A percentile compares a stretch with the other conserved stretches of the same genome.
Evolutionary conservation across 2,113 vertebrate species (phyloP).

Genomic region (Brachionichthys hirsutus): DNA sequence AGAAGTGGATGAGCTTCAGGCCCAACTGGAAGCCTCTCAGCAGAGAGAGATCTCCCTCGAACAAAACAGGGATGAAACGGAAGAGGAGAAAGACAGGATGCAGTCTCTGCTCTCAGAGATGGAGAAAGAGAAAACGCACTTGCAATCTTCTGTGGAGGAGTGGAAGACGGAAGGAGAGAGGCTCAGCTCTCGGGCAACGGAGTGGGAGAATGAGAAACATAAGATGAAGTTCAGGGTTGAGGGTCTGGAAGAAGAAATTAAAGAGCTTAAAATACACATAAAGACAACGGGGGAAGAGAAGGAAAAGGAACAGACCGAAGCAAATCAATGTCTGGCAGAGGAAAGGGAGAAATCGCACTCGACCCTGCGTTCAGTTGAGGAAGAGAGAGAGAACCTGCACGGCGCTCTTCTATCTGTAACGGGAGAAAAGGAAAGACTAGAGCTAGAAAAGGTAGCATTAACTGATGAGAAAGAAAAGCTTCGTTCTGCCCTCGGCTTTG

Average conservation of each 20-base stretch:
- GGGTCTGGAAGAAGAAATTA: conserved; percentile 64
- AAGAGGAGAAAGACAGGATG: conserved; percentile 43
- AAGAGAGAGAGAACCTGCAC: conserved; percentile 66
- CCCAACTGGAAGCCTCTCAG: conserved; percentile 68
- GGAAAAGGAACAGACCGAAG: conserved; percentile 11
- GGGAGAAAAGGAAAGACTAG: conserved; percentile 35
- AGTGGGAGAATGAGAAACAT: conserved; percentile 55
- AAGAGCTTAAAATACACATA: conserved; percentile 42
- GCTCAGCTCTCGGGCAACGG: conserved; percentile 33
- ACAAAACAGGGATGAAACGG: conserved; percentile 35
- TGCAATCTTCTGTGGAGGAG: conserved; percentile 42
- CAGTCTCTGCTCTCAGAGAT: conserved; percentile 32
- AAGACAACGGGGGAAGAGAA: conserved; percentile 50
- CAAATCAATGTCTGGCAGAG: no score
- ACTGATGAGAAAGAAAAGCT: conserved; percentile 62
- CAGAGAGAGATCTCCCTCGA: conserved; percentile 65
- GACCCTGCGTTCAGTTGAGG: conserved; percentile 17
- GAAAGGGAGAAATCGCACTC: conserved; percentile 52
- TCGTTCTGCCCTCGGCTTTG: conserved; percentile 7
- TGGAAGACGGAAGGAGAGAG: conserved; percentile 37
- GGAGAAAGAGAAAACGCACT: conserved; percentile 42
- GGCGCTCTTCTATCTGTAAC: conserved; percentile 30
- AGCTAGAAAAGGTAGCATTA: conserved; percentile 29
- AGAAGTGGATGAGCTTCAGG: conserved; percentile 63
- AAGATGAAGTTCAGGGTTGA: conserved; percentile 23